Evolutionary conservation across 2,888 invertebrate species (phyloP).

Genomic region (Ceratothoa steindachneri): DNA sequence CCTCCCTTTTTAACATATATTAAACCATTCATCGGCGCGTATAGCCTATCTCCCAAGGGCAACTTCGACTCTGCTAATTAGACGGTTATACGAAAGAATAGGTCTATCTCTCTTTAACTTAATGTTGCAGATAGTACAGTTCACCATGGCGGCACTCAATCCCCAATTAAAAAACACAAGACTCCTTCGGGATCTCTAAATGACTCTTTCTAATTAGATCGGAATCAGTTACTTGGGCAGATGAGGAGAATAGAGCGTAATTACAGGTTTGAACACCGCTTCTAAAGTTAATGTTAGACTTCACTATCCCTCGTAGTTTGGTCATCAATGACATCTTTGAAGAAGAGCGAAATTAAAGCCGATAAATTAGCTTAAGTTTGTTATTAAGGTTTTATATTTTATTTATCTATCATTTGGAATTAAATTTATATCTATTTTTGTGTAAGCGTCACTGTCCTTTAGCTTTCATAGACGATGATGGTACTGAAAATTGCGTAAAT

Average conservation of each 20-base stretch:
- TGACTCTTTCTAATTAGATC: not conserved
- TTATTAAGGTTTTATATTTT: not conserved
- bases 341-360: not conserved
- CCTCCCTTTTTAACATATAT: not conserved
- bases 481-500: too few species aligned
- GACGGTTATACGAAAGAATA: too few species aligned
- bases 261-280: not conserved
- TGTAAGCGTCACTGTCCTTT: too few species aligned
- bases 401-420: not conserved
- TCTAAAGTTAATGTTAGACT: not conserved
- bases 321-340: not conserved
- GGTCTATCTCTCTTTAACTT: not conserved
- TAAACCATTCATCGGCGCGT: not conserved
- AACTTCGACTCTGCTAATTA: too few species aligned
- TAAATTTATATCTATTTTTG: not conserved
- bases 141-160: too few species aligned
- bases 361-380: not conserved
- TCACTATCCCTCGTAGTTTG: not conserved
- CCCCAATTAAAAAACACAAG: not conserved
- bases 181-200: not conserved
- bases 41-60: too few species aligned
- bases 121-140: too few species aligned
- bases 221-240: not conserved
- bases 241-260: not conserved
- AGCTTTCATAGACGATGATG: too few species aligned